Percentiles rank a stretch among this genome's conserved stretches.
These are phyloP conservation scores for Colaptes auratus DNA, from an alignment of 2,113 vertebrate genomes.

Conservation along the genomic window DNA sequence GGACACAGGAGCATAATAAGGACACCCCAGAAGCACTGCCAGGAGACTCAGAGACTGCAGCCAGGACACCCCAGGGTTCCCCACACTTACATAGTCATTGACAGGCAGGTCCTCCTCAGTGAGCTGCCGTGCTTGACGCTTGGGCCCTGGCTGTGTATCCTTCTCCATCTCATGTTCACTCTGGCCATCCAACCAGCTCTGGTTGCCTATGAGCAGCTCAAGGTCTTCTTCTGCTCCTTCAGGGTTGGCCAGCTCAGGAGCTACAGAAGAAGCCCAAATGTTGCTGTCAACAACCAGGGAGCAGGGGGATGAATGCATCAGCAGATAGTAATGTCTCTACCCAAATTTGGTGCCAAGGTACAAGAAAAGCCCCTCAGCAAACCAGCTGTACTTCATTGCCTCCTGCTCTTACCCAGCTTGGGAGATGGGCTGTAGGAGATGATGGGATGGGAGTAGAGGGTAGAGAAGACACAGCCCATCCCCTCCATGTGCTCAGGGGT, in stretches of 20 bases:
- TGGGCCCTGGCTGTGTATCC: constrained; percentile 17
- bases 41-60: neutral
- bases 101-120: constrained; percentile 80
- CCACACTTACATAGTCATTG: constrained; percentile 81
- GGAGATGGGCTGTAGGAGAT: neutral
- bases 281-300: neutral
- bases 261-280: constrained; percentile 20
- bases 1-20: fast-evolving
- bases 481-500: neutral
- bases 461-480: fast-evolving
- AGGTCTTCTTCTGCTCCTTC: constrained; percentile 69
- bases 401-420: neutral
- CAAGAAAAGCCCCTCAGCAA: neutral
- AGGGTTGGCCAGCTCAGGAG: constrained; percentile 72
- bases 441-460: neutral
- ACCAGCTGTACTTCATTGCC: neutral
- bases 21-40: neutral
- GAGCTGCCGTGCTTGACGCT: constrained; percentile 73
- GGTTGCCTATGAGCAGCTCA: constrained; percentile 29
- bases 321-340: neutral
- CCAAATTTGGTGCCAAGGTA: neutral
- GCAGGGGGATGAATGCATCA: neutral
- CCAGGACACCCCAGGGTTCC: neutral
- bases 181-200: constrained; percentile 29
- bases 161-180: constrained; percentile 10